Evolutionary conservation across 2,888 invertebrate genomes (phyloP).

Genomic region (Yponomeuta malinellus): DNA sequence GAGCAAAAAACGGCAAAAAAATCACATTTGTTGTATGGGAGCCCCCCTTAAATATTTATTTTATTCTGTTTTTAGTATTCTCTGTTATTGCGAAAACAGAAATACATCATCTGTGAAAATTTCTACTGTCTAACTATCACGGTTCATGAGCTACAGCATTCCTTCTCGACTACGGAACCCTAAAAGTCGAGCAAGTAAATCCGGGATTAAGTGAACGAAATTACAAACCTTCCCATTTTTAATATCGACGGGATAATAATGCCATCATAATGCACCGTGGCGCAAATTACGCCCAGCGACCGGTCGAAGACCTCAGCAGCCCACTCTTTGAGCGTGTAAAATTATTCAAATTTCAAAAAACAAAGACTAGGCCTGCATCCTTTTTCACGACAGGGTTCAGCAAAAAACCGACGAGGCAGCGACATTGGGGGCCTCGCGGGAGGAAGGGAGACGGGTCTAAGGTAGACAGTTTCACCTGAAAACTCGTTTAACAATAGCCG

Average conservation of each 20-base stretch:
- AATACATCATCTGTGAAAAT: too few relatives aligned
- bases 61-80: too few relatives aligned
- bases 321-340: constrained; percentile 68
- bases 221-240: too few relatives aligned
- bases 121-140: too few relatives aligned
- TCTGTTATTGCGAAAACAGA: too few relatives aligned
- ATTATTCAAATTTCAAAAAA: constrained; percentile 71
- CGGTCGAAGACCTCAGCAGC: constrained; percentile 19
- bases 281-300: not conserved
- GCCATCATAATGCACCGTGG: not conserved
- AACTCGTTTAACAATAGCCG: constrained; percentile 54
- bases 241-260: not conserved
- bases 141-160: too few relatives aligned
- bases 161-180: too few relatives aligned
- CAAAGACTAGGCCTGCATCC: constrained; percentile 50
- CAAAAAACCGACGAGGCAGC: constrained; percentile 27
- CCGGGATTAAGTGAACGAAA: too few relatives aligned
- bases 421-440: constrained; percentile 19
- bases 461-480: constrained; percentile 24
- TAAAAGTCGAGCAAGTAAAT: too few relatives aligned
- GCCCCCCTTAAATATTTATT: too few relatives aligned
- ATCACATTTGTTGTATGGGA: too few relatives aligned
- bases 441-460: constrained; percentile 26
- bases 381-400: constrained; percentile 38
- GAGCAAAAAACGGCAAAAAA: too few relatives aligned